phyloP scores from a whole-genome alignment of 2,888 invertebrate species.

The Metallyticus violacea region DNA sequence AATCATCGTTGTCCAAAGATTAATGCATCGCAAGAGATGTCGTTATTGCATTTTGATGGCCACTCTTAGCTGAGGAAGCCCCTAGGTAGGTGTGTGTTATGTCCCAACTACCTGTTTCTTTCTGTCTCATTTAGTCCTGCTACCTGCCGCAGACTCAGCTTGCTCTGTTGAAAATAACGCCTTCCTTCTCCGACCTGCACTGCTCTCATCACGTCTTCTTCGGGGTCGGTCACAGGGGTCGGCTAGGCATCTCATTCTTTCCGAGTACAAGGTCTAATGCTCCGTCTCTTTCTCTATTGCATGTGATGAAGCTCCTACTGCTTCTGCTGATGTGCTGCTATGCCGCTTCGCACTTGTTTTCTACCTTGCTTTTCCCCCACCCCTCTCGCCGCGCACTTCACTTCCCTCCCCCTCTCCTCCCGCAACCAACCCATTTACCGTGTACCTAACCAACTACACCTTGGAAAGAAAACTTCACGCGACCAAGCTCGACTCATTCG shows the following conservation, averaged over 20 bases:
- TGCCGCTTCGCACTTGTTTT: constrained; percentile 25
- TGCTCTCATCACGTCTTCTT: constrained; percentile 15
- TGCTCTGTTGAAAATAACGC: constrained; percentile 1
- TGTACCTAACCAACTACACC: constrained; percentile 7
- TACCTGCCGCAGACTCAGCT: neutral
- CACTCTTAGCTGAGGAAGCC: too few species aligned
- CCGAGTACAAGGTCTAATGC: neutral
- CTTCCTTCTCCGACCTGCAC: neutral
- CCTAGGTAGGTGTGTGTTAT: neutral
- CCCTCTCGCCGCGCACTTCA: neutral
- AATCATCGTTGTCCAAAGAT: neutral
- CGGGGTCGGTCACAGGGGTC: constrained; percentile 16
- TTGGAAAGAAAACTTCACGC: constrained; percentile 5
- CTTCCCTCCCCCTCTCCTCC: neutral
- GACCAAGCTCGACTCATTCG: constrained; percentile 9
- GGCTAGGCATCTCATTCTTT: neutral
- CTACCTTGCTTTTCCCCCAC: constrained; percentile 11
- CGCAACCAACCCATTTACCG: neutral
- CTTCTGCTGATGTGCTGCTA: constrained; percentile 11
- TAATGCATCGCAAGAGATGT: neutral
- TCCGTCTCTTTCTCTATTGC: neutral
- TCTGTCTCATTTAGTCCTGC: neutral
- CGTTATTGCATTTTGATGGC: neutral
- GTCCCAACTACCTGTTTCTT: neutral
- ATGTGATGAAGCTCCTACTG: constrained; percentile 2